Percentiles rank a stretch among this genome's conserved stretches.
Conservation (phyloP, 64 coral and sea anemone genomes). For the Stylophora pistillata region DNA sequence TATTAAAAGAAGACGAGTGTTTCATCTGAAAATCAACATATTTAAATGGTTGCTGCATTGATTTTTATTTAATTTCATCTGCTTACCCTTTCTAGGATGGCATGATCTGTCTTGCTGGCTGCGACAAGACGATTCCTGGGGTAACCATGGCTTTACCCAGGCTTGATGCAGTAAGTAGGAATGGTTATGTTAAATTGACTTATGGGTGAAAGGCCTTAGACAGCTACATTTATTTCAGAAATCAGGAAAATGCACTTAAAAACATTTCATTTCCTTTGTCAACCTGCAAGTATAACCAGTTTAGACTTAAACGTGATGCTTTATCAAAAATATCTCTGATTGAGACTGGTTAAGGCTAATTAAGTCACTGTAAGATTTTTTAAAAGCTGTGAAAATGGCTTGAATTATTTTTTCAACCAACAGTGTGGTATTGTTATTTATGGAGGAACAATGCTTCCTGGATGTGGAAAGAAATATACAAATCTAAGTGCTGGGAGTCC, state of each 20-base stretch:
- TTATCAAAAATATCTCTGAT: not conserved
- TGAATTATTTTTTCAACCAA: not conserved
- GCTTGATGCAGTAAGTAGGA: slow-evolving; percentile 72
- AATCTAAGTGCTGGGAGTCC: slow-evolving; percentile 71
- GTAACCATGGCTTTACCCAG: slow-evolving; percentile 82
- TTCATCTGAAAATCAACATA: too few relatives aligned
- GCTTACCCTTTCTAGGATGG: slow-evolving; percentile 59
- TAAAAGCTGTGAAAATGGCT: not conserved
- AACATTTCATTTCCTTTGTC: too few relatives aligned
- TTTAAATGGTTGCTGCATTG: not conserved
- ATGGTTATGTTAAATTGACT: not conserved
- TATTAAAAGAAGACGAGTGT: too few relatives aligned
- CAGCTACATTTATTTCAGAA: too few relatives aligned
- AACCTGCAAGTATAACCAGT: too few relatives aligned
- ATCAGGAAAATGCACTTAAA: too few relatives aligned
- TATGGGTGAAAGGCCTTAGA: not conserved
- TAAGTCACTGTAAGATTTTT: not conserved
- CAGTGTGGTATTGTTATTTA: slow-evolving; percentile 83
- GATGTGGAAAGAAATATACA: slow-evolving; percentile 72
- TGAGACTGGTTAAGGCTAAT: not conserved
- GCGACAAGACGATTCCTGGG: slow-evolving; percentile 91
- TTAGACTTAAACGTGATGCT: too few relatives aligned
- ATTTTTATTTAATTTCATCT: not conserved
- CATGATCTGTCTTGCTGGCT: slow-evolving; percentile 76
- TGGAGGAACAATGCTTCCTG: slow-evolving; percentile 85